Evolutionary conservation across 2,113 vertebrate genomes (phyloP).

Genomic region (Etia nguti): DNA sequence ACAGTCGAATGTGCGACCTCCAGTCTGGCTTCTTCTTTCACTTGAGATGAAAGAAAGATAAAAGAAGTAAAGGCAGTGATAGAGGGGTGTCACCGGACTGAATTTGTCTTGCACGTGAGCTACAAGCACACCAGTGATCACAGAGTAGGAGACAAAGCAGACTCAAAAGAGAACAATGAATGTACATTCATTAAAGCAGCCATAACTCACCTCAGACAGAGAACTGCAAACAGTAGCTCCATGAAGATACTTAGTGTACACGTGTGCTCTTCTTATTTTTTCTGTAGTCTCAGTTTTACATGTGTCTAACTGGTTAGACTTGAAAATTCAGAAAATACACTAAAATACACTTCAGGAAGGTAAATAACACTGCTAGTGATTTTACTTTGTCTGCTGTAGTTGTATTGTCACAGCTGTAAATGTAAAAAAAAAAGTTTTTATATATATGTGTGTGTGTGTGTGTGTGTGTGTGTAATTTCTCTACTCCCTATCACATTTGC

Average conservation of each 20-base stretch:
- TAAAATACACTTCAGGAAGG: neutral
- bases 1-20: neutral
- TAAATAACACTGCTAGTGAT: neutral
- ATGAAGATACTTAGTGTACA: neutral
- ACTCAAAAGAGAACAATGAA: neutral
- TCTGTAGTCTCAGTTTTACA: neutral
- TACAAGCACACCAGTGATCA: neutral
- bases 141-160: neutral
- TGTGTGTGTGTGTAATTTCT: neutral
- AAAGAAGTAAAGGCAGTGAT: neutral
- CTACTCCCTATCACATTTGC: neutral
- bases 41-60: slow-evolving; percentile 6
- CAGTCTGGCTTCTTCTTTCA: slow-evolving; percentile 1
- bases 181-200: neutral
- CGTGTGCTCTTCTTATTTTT: neutral
- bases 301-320: neutral
- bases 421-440: neutral
- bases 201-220: neutral
- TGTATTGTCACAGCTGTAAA: neutral
- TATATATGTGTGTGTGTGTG: neutral
- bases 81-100: neutral
- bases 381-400: neutral
- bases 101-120: neutral
- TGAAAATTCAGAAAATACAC: neutral
- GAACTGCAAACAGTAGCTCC: neutral